phyloP scores from a whole-genome alignment of 2,113 vertebrate genomes.

The Pogonocichla stellata region DNA sequence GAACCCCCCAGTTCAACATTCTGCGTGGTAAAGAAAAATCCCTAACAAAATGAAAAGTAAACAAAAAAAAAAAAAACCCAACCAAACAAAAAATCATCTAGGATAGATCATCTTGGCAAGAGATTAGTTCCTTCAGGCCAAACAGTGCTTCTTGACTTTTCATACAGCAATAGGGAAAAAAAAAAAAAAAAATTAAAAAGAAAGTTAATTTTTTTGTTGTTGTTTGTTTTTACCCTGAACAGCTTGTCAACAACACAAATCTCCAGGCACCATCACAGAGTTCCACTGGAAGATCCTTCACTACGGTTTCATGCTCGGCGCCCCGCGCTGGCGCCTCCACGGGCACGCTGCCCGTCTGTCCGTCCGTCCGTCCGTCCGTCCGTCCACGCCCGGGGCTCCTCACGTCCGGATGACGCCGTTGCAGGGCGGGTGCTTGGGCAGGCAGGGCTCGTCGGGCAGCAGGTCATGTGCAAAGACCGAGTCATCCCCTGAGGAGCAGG shows the following conservation, averaged over 20 bases:
- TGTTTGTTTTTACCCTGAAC: constrained; percentile 19
- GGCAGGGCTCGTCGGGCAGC: constrained; percentile 87
- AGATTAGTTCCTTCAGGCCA: constrained; percentile 70
- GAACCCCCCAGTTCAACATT: constrained; percentile 45
- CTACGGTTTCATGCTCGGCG: background rate
- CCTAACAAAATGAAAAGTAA: background rate
- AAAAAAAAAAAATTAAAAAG: background rate
- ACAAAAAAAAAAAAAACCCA: background rate
- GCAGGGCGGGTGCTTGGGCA: constrained; percentile 80
- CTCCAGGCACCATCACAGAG: constrained; percentile 12
- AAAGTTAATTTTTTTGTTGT: background rate
- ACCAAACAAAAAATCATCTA: background rate
- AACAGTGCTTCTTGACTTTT: constrained; percentile 74
- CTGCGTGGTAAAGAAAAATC: constrained; percentile 21
- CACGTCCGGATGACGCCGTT: constrained; percentile 83
- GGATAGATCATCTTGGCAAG: constrained; percentile 60
- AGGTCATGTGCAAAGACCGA: constrained; percentile 95
- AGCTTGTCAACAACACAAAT: constrained; percentile 35
- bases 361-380: background rate
- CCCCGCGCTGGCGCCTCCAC: background rate
- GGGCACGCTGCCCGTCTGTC: background rate
- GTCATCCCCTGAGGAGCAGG: constrained; percentile 94
- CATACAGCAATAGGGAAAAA: constrained; percentile 40
- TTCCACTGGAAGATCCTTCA: constrained; percentile 52
- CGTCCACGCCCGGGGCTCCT: background rate